These are phyloP conservation scores for Fregetta grallaria DNA, from an alignment of 2,113 vertebrate species.

Conservation along the genomic window DNA sequence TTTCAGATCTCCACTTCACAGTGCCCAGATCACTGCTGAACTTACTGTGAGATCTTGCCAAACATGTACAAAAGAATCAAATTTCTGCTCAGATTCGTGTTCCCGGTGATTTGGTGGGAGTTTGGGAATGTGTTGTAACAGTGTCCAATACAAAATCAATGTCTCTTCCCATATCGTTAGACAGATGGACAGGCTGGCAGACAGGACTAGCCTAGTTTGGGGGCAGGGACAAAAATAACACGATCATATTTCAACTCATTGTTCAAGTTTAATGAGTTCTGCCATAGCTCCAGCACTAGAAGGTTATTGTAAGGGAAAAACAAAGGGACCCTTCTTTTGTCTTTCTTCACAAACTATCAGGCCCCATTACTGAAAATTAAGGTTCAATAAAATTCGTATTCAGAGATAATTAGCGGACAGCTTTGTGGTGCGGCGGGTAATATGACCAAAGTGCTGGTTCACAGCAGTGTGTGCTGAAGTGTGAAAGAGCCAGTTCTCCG, in stretches of 20 bases:
- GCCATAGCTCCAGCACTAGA: slow-evolving; percentile 11
- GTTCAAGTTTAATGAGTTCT: slow-evolving; percentile 56
- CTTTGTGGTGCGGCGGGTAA: slow-evolving; percentile 70
- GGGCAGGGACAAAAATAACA: slow-evolving; percentile 17
- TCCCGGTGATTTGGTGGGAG: neutral
- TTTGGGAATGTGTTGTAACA: neutral
- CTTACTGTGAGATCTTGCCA: neutral
- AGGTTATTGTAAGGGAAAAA: slow-evolving; percentile 46
- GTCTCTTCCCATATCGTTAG: neutral
- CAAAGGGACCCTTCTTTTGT: slow-evolving; percentile 60
- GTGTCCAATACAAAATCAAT: neutral
- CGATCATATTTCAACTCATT: slow-evolving; percentile 39
- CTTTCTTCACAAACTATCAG: slow-evolving; percentile 79
- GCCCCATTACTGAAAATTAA: slow-evolving; percentile 89
- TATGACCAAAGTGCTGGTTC: slow-evolving; percentile 71
- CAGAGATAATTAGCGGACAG: slow-evolving; percentile 86
- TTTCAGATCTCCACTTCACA: neutral
- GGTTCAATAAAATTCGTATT: slow-evolving; percentile 87
- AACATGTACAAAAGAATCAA: neutral
- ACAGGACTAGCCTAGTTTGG: neutral
- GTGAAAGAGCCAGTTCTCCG: slow-evolving; percentile 70
- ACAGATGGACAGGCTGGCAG: slow-evolving; percentile 25
- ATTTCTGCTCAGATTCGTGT: neutral
- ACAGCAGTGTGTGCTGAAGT: slow-evolving; percentile 77
- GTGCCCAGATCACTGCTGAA: neutral